These are phyloP conservation scores for Dufourea novaeangliae DNA, from an alignment of 1,140 invertebrate genomes.

Conservation along the genomic window DNA sequence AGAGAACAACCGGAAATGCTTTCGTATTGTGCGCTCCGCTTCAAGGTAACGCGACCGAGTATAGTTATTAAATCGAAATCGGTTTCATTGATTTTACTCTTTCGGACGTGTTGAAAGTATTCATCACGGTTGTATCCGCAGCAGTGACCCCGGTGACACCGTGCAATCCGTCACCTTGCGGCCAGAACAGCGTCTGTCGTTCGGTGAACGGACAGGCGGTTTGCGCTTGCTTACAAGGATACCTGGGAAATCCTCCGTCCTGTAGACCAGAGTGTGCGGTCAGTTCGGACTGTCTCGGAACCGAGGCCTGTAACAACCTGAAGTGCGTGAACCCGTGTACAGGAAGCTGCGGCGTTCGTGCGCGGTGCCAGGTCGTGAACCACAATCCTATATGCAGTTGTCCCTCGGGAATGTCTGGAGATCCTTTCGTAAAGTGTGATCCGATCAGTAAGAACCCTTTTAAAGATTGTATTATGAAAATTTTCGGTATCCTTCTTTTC, in stretches of 20 bases:
- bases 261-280: constrained; percentile 87
- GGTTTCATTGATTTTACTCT: not conserved
- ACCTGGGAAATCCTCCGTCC: constrained; percentile 85
- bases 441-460: constrained; percentile 77
- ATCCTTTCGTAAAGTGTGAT: constrained; percentile 86
- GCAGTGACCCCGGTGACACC: constrained; percentile 62
- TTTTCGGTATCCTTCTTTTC: not conserved
- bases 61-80: too few species aligned
- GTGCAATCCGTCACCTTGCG: constrained; percentile 82
- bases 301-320: constrained; percentile 85
- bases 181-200: constrained; percentile 85
- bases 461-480: too few species aligned
- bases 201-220: constrained; percentile 84
- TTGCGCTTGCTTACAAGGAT: constrained; percentile 86
- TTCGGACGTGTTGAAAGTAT: not conserved
- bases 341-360: constrained; percentile 86
- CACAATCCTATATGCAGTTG: constrained; percentile 88
- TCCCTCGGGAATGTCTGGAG: constrained; percentile 85
- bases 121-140: not conserved
- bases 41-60: constrained; percentile 79
- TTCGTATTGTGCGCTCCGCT: constrained; percentile 84
- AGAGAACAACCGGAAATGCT: constrained; percentile 87
- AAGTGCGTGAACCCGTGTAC: constrained; percentile 87
- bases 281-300: constrained; percentile 85
- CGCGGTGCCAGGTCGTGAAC: constrained; percentile 84